Percentiles rank a stretch among this genome's conserved stretches.
phyloP scores from a whole-genome alignment of 2,797 vertebrate species.

The Limnodromus scolopaceus region DNA sequence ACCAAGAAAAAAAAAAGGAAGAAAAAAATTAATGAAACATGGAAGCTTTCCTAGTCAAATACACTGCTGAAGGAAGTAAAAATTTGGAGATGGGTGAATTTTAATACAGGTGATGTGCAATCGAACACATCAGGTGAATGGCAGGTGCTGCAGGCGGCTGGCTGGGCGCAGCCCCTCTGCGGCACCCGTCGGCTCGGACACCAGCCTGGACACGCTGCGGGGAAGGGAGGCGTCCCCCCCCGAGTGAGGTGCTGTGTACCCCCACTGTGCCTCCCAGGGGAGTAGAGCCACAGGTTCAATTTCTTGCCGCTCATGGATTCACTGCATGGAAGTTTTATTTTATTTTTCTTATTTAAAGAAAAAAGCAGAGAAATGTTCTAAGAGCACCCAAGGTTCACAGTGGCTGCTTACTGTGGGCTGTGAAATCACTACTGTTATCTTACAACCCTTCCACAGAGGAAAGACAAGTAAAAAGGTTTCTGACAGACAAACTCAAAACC shows the following conservation, averaged over 20 bases:
- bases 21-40: neutral
- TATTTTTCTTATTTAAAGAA: neutral
- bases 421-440: neutral
- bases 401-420: neutral
- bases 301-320: neutral
- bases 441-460: neutral
- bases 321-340: neutral
- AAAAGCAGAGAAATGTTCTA: neutral
- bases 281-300: rapidly evolving
- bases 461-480: slow-evolving; percentile 5
- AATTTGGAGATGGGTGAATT: neutral
- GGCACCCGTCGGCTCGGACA: rapidly evolving
- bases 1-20: neutral
- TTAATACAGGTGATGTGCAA: neutral
- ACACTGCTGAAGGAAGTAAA: neutral
- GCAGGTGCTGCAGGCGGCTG: neutral
- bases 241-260: neutral
- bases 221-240: neutral
- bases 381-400: neutral
- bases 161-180: neutral
- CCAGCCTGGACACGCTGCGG: rapidly evolving
- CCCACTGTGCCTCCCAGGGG: neutral
- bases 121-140: neutral
- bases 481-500: slow-evolving; percentile 6
- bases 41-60: neutral